Conservation (phyloP, 1,140 invertebrate species). For the Drosophila kanapiae region DNA sequence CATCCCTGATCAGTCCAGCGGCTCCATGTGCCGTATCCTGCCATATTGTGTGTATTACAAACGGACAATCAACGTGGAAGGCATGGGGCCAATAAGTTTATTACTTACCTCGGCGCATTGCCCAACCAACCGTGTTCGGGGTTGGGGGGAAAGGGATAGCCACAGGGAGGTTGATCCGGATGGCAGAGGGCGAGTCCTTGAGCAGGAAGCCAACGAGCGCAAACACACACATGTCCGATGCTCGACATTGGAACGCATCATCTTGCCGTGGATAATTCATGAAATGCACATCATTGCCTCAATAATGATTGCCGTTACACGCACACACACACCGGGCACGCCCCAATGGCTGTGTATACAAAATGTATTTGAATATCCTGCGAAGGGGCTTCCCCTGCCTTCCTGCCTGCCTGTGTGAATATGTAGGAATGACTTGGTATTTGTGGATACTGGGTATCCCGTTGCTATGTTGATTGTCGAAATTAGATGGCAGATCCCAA, state of each 20-base stretch:
- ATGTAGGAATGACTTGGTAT: constrained; percentile 28
- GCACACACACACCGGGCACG: constrained; percentile 43
- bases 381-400: background rate
- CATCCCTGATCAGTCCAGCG: constrained; percentile 33
- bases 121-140: constrained; percentile 57
- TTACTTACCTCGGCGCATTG: constrained; percentile 79
- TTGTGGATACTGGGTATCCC: constrained; percentile 43
- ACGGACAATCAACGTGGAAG: constrained; percentile 68
- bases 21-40: constrained; percentile 9
- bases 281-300: constrained; percentile 82
- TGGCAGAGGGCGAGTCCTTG: constrained; percentile 36
- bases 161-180: constrained; percentile 9
- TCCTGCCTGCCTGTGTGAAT: background rate
- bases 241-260: constrained; percentile 41
- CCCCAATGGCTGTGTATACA: constrained; percentile 42
- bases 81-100: constrained; percentile 80
- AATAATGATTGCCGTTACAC: constrained; percentile 73
- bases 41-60: constrained; percentile 63
- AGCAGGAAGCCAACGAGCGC: constrained; percentile 38
- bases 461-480: constrained; percentile 48
- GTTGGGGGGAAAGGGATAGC: constrained; percentile 1
- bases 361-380: constrained; percentile 34
- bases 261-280: constrained; percentile 72
- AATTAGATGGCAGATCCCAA: constrained; percentile 40
- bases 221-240: constrained; percentile 12